These are phyloP conservation scores for Tetranychus piercei DNA, from an alignment of 2,888 invertebrate species.

Conservation along the genomic window DNA sequence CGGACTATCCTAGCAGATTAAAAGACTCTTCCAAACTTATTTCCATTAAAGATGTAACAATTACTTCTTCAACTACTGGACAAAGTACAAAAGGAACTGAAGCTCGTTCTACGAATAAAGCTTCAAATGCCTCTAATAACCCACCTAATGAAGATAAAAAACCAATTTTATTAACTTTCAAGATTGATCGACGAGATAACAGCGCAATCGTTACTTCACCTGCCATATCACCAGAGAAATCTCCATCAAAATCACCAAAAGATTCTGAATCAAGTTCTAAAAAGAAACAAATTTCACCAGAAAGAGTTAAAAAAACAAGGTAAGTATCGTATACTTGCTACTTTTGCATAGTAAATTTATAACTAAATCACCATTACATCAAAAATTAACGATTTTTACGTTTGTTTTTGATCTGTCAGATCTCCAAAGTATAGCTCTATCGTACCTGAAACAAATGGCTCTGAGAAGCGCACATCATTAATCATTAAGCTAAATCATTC, in stretches of 20 bases:
- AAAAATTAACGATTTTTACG: not conserved
- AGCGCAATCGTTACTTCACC: constrained; percentile 12
- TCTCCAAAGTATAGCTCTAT: constrained; percentile 7
- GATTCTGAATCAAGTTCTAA: not conserved
- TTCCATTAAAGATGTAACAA: not conserved
- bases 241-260: constrained; percentile 1
- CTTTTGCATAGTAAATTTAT: not conserved
- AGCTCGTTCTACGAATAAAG: not conserved
- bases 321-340: not conserved
- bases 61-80: not conserved
- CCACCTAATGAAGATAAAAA: constrained; percentile 12
- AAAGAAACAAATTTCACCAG: not conserved
- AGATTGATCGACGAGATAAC: constrained; percentile 19
- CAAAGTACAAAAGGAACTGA: not conserved
- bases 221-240: constrained; percentile 11
- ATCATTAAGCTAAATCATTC: not conserved
- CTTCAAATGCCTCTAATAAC: not conserved
- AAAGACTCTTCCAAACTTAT: constrained; percentile 4
- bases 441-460: not conserved
- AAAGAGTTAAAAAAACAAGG: constrained; percentile 2
- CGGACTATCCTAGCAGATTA: not conserved
- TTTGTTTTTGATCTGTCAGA: not conserved
- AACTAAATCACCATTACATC: not conserved
- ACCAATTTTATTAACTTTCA: constrained; percentile 17
- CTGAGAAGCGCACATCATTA: constrained; percentile 4